Conservation (phyloP, 2,113 vertebrate species). For the Eclectus roratus region DNA sequence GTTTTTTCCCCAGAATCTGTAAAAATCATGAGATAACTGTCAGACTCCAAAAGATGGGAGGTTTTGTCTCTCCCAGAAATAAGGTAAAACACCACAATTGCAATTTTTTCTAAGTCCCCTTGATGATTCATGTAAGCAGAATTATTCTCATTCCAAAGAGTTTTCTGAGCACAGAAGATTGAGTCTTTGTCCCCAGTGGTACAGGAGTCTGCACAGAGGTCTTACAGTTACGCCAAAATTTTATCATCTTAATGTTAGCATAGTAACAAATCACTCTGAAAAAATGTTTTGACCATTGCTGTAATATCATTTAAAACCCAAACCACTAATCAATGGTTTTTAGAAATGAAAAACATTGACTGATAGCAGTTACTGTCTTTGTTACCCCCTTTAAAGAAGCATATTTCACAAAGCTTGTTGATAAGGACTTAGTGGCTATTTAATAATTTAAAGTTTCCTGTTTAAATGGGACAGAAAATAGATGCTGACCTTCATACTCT, state of each 20-base stretch:
- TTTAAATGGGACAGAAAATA: constrained; percentile 19
- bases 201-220: neutral
- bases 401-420: neutral
- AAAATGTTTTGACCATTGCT: neutral
- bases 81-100: neutral
- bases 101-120: neutral
- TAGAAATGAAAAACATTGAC: neutral
- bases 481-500: constrained; percentile 6
- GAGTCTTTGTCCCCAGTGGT: neutral
- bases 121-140: neutral
- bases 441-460: constrained; percentile 27
- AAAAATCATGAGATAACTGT: neutral
- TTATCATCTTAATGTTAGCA: neutral
- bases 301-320: neutral
- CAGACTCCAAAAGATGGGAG: neutral
- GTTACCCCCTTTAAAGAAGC: neutral
- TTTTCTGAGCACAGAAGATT: neutral
- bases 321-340: neutral
- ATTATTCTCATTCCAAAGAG: neutral
- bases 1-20: neutral
- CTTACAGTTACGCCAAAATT: neutral
- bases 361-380: neutral
- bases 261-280: neutral
- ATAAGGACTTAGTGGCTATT: neutral
- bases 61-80: neutral